Evolutionary conservation across 1,140 invertebrate species (phyloP).

Genomic region (Helicoverpa armigera): DNA sequence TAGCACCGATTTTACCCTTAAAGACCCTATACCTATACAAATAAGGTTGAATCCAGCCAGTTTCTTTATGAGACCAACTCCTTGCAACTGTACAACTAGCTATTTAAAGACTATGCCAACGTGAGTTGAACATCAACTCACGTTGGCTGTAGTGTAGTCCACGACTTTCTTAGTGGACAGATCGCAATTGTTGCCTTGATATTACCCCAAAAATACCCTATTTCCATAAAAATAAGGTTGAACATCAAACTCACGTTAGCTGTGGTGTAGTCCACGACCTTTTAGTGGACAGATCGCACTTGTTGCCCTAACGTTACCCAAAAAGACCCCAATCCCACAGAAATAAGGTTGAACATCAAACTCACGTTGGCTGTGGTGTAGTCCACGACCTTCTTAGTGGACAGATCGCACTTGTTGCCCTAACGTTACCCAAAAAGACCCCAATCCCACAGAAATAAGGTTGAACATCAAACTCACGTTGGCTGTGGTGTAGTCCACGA

Average conservation of each 20-base stretch:
- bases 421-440: background rate
- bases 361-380: conserved; percentile 96
- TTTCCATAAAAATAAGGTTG: background rate
- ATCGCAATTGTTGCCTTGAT: too few relatives aligned
- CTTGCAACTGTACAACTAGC: too few relatives aligned
- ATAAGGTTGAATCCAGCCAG: background rate
- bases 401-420: conserved; percentile 99
- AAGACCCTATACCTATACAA: background rate
- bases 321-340: too few relatives aligned
- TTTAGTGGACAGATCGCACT: conserved; percentile 97
- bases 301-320: too few relatives aligned
- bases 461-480: conserved; percentile 89
- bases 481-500: conserved; percentile 96
- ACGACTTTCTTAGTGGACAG: too few relatives aligned
- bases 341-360: background rate
- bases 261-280: conserved; percentile 97
- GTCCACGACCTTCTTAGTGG: conserved; percentile 97
- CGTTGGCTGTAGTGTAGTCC: too few relatives aligned
- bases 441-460: background rate
- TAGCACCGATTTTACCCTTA: too few relatives aligned
- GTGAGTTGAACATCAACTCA: too few relatives aligned
- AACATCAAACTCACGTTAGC: conserved; percentile 91
- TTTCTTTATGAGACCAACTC: too few relatives aligned
- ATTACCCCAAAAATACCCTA: too few relatives aligned
- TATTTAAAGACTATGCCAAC: too few relatives aligned